Evolutionary conservation across 35 echinoderm and acorn worm species (phyloP), one percentile per base, ranked within the genome.

Genomic region (Anneissia japonica): DNA sequence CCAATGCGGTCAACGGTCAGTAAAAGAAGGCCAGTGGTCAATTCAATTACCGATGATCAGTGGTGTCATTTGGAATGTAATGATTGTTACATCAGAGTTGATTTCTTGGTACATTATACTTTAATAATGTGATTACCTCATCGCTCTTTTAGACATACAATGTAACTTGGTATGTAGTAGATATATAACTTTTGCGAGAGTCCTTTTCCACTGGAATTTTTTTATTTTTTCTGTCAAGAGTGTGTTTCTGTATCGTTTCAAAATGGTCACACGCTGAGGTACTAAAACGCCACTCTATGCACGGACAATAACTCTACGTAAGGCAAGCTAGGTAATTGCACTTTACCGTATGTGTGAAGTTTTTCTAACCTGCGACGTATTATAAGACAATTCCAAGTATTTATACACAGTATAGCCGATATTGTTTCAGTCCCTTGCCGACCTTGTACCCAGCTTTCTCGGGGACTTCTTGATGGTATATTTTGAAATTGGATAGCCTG

Each of bases 381-480:
- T 64, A 64, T 64, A 64, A 64, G 51, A 64, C 51, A 64, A 64
- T 64, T 64, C 51, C 51, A 64, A 64, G 51, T 64, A 64, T 64
- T 64, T 64, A 26, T 64, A 9, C 1, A 16, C 51, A 64, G 51
- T 64, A 26, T 64, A 64, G 51, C 51, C 26, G 51, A 64, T 64
- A 64, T 64, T 64, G 51, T 64, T 64, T 64, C 51, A 64, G 51
- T 64, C 51, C 51, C 51, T 64, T 64, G 51, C 51, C 51, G 51
- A 64, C 51, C 51, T 64, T 64, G 51, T 64, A 64, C 51, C 51
- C 51, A 64, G 51, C 10, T 23, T 64, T 64, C 10, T 64, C 51
- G 10, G 51, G 9, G 51, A 64, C 51, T 64, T 64, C 9, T 19
- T 26, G 51, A 64, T 64, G 51, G 51, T 26, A 64, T 26, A 64